Evolutionary conservation across 2,797 vertebrate species (phyloP).

Genomic region (Pithecia hirsuta): DNA sequence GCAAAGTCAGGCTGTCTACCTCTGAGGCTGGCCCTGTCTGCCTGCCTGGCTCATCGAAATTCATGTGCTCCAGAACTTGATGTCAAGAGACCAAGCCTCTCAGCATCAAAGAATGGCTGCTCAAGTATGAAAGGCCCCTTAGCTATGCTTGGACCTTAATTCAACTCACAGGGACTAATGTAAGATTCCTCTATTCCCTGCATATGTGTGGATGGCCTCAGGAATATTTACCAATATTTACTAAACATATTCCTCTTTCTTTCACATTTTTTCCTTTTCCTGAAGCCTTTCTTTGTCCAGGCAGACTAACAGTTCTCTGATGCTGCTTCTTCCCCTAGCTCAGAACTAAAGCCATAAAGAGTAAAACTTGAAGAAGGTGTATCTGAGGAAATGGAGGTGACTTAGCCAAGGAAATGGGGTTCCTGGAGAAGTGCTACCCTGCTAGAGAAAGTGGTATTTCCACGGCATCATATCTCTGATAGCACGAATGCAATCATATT

Average conservation of each 20-base stretch:
- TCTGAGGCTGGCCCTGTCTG: background rate
- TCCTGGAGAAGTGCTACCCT: background rate
- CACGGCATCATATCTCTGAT: too few relatives aligned
- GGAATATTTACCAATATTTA: background rate
- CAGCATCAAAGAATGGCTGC: background rate
- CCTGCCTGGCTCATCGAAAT: background rate
- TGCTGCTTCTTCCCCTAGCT: background rate
- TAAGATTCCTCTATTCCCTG: background rate
- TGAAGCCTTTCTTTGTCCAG: background rate
- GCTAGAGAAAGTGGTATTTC: background rate
- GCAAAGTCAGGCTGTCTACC: background rate
- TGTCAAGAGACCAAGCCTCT: background rate
- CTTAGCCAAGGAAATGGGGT: background rate
- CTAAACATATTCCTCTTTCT: background rate
- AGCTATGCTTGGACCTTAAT: background rate
- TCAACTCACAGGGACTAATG: background rate
- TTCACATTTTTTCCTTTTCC: background rate
- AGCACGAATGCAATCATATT: fast-evolving
- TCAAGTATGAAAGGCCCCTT: background rate
- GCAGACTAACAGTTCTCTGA: background rate
- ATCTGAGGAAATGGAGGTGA: background rate
- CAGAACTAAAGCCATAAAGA: background rate
- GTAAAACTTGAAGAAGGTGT: background rate
- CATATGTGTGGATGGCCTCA: background rate
- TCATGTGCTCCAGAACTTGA: background rate